These are phyloP conservation scores for Synergus umbraculus DNA, from an alignment of 2,888 invertebrate genomes.

Conservation along the genomic window DNA sequence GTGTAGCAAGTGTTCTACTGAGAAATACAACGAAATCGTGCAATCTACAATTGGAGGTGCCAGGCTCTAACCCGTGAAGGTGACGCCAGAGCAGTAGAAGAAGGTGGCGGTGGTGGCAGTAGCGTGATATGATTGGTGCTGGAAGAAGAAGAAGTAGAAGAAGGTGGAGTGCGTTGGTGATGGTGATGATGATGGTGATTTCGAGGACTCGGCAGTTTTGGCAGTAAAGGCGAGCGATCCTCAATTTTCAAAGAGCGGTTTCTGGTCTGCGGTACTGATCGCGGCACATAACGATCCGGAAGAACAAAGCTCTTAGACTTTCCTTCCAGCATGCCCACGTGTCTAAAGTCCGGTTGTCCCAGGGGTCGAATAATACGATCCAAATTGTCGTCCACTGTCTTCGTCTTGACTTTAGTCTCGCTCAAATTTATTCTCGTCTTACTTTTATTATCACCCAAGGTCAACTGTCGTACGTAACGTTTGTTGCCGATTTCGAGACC, in stretches of 20 bases:
- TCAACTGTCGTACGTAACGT: conserved; percentile 49
- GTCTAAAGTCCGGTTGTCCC: conserved; percentile 60
- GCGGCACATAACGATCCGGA: conserved; percentile 64
- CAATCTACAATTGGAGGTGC: conserved; percentile 65
- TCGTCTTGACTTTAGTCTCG: conserved; percentile 31
- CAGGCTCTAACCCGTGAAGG: conserved; percentile 73
- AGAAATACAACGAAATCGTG: conserved; percentile 59
- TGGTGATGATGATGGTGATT: conserved; percentile 59
- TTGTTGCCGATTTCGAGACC: conserved; percentile 50
- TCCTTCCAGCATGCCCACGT: conserved; percentile 66
- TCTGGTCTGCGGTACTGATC: conserved; percentile 56
- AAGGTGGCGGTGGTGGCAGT: conserved; percentile 66
- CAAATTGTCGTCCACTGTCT: conserved; percentile 37
- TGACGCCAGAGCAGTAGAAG: conserved; percentile 64
- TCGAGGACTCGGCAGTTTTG: conserved; percentile 56
- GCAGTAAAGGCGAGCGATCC: conserved; percentile 56
- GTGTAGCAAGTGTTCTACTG: conserved; percentile 7
- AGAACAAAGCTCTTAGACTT: conserved; percentile 72
- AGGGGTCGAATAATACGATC: conserved; percentile 66
- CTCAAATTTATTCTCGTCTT: conserved; percentile 23
- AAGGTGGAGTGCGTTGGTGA: conserved; percentile 66
- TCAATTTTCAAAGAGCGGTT: conserved; percentile 48
- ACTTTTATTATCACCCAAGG: not conserved
- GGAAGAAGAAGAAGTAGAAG: conserved; percentile 72
- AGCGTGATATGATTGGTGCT: conserved; percentile 74